Evolutionary conservation across 2,888 invertebrate genomes (phyloP).

Genomic region (Neoscelio sp.): DNA sequence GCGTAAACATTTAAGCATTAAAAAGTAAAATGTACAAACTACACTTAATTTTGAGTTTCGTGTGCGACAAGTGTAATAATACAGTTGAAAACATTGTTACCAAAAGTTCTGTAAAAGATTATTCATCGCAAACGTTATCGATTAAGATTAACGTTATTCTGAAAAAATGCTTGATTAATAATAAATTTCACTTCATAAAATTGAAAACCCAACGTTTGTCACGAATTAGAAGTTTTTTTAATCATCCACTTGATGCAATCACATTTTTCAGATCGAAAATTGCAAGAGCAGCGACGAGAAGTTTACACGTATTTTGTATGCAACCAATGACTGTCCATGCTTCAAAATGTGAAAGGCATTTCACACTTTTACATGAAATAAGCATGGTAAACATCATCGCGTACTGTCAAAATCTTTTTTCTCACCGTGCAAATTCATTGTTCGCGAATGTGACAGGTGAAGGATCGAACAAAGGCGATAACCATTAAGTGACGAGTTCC

Average conservation of each 20-base stretch:
- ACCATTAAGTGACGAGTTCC: slow-evolving; percentile 62
- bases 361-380: slow-evolving; percentile 62
- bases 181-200: too few relatives aligned
- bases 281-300: slow-evolving; percentile 32
- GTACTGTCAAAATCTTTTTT: slow-evolving; percentile 44
- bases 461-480: slow-evolving; percentile 59
- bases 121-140: too few relatives aligned
- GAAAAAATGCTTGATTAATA: too few relatives aligned
- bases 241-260: slow-evolving; percentile 43
- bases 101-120: too few relatives aligned
- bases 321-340: slow-evolving; percentile 58
- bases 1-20: too few relatives aligned
- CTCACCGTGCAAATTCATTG: slow-evolving; percentile 60
- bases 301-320: slow-evolving; percentile 12
- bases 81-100: too few relatives aligned
- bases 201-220: slow-evolving; percentile 5
- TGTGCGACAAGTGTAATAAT: too few relatives aligned
- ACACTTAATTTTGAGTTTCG: too few relatives aligned
- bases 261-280: slow-evolving; percentile 31
- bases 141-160: too few relatives aligned
- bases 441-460: slow-evolving; percentile 57
- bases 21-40: too few relatives aligned
- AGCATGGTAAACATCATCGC: slow-evolving; percentile 60
- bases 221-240: slow-evolving; percentile 29
- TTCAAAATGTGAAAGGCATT: slow-evolving; percentile 60